phyloP scores from a whole-genome alignment of 2,113 vertebrate genomes.

The Myotis davidii region DNA sequence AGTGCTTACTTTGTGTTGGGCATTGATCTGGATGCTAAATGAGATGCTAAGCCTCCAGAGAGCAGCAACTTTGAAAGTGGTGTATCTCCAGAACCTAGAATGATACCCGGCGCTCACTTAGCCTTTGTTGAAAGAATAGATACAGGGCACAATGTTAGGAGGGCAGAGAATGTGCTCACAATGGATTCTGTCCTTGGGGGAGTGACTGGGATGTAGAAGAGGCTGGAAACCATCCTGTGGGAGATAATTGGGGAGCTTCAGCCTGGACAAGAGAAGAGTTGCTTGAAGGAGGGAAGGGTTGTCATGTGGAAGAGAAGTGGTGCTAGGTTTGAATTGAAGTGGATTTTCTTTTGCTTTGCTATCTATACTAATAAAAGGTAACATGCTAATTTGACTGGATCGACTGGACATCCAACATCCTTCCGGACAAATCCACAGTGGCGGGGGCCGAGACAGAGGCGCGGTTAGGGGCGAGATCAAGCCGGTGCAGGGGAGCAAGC shows the following conservation, averaged over 20 bases:
- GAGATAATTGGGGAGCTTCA: background rate
- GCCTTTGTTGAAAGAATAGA: background rate
- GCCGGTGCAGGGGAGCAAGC: no score
- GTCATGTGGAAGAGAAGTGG: background rate
- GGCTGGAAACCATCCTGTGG: background rate
- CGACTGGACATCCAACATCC: no score
- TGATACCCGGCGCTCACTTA: background rate
- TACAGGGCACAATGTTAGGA: background rate
- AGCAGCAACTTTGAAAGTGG: background rate
- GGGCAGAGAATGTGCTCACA: background rate
- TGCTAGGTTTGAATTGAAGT: background rate
- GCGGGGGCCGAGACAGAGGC: no score
- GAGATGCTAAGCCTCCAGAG: background rate
- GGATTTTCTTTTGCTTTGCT: background rate
- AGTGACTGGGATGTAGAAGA: background rate
- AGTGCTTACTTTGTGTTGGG: background rate
- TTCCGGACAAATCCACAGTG: no score
- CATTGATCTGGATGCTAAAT: background rate
- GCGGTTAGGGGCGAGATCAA: no score
- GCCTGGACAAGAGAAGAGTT: background rate
- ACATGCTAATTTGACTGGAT: no score
- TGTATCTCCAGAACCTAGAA: background rate
- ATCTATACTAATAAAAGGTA: background rate
- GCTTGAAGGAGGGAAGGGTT: background rate
- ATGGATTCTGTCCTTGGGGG: background rate